phyloP scores from a whole-genome alignment of 2,797 vertebrate species.

The Amblyopsis hoosieri region DNA sequence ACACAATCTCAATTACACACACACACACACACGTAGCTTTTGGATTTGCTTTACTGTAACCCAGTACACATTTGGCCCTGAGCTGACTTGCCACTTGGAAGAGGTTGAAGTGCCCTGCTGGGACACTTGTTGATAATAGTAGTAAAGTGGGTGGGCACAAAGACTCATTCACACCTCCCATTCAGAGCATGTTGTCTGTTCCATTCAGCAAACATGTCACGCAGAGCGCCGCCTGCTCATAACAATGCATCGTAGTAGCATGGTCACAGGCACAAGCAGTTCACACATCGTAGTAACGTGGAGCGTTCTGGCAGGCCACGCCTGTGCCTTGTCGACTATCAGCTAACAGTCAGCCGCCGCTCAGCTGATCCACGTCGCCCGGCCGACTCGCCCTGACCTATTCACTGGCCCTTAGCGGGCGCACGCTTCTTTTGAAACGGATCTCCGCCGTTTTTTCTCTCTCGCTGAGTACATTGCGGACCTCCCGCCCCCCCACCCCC shows the following conservation, averaged over 20 bases:
- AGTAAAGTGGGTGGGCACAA: constrained; percentile 10
- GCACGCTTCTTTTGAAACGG: no score
- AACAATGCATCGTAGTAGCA: neutral
- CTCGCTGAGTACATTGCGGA: no score
- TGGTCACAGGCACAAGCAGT: no score
- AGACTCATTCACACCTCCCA: constrained; percentile 25
- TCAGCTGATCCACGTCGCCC: no score
- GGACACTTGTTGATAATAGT: constrained; percentile 28
- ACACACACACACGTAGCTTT: constrained; percentile 9
- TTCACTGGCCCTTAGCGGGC: no score
- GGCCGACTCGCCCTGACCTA: no score
- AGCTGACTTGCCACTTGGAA: constrained; percentile 3
- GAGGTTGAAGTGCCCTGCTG: constrained; percentile 10
- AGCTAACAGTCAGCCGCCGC: no score
- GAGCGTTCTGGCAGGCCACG: no score
- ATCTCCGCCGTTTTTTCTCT: no score
- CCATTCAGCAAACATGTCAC: constrained; percentile 4
- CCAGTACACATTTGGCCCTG: neutral
- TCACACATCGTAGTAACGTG: no score
- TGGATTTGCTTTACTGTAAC: constrained; percentile 6
- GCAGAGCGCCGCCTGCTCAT: constrained; percentile 14
- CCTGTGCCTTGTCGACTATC: no score
- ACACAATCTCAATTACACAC: neutral
- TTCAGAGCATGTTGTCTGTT: constrained; percentile 13
- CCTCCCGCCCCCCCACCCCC: no score